These are phyloP conservation scores for Agrotis puta DNA, from an alignment of 2,888 invertebrate species.

Conservation along the genomic window DNA sequence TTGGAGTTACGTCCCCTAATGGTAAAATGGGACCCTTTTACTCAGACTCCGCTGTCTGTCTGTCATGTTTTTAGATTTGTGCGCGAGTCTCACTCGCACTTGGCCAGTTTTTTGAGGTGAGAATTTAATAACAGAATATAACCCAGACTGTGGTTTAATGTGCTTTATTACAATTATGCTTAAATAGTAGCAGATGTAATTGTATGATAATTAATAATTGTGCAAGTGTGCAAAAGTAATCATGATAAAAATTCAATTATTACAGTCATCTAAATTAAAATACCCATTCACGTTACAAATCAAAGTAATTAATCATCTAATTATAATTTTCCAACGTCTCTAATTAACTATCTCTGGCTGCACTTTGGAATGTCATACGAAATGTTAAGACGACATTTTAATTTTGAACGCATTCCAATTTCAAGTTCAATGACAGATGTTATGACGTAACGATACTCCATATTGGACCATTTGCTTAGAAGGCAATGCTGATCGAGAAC, in stretches of 20 bases:
- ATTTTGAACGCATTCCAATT: constrained; percentile 69
- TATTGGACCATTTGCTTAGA: constrained; percentile 64
- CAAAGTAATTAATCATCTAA: constrained; percentile 24
- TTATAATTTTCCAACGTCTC: constrained; percentile 25
- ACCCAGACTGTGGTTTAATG: too few relatives aligned
- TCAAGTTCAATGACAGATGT: constrained; percentile 81
- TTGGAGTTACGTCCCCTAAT: neutral
- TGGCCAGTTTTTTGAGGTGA: too few relatives aligned
- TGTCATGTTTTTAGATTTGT: too few relatives aligned
- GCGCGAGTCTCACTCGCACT: too few relatives aligned
- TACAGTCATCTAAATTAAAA: neutral
- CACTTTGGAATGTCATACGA: constrained; percentile 55
- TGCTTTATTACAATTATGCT: too few relatives aligned
- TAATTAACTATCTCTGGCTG: constrained; percentile 25
- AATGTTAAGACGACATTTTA: constrained; percentile 58
- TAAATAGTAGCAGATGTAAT: too few relatives aligned
- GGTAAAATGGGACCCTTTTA: too few relatives aligned
- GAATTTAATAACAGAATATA: too few relatives aligned
- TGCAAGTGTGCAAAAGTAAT: neutral
- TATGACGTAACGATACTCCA: constrained; percentile 62
- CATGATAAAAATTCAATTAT: too few relatives aligned
- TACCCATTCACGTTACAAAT: constrained; percentile 5
- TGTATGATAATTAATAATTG: neutral
- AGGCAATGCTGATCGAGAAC: constrained; percentile 48
- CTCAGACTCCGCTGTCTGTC: too few relatives aligned